A percentile compares a stretch with the other conserved stretches of the same genome.
These are phyloP conservation scores for Bungarus multicinctus DNA, from an alignment of 2,113 vertebrate genomes.

Conservation along the genomic window DNA sequence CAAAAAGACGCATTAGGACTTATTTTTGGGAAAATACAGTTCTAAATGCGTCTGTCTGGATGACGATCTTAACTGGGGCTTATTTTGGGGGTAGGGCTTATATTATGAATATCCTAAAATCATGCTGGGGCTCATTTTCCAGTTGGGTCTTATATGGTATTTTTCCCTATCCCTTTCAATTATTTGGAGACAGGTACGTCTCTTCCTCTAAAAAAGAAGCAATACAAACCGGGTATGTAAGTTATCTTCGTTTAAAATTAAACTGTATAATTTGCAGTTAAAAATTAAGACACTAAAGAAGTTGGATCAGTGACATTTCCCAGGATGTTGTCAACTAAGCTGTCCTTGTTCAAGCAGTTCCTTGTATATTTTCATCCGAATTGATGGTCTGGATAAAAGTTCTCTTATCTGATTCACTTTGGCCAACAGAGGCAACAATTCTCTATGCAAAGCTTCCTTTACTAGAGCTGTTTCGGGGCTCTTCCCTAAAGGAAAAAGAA, in stretches of 20 bases:
- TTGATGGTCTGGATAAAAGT: slow-evolving; percentile 73
- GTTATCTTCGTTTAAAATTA: slow-evolving; percentile 23
- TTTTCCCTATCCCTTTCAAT: slow-evolving; percentile 13
- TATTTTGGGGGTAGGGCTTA: no score
- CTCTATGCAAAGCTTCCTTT: slow-evolving; percentile 73
- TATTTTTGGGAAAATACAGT: no score
- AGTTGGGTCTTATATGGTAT: neutral
- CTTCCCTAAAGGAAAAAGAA: slow-evolving; percentile 72
- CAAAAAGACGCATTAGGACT: no score
- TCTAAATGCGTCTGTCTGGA: no score
- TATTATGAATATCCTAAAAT: no score
- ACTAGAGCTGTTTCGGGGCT: slow-evolving; percentile 68
- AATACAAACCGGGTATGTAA: slow-evolving; percentile 38
- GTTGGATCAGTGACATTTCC: slow-evolving; percentile 37
- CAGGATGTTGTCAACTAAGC: slow-evolving; percentile 39
- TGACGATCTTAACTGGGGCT: no score
- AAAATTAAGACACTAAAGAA: slow-evolving; percentile 39
- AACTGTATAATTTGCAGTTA: neutral
- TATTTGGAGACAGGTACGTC: neutral
- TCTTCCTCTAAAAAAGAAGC: neutral
- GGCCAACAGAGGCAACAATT: slow-evolving; percentile 68
- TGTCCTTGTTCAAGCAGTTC: slow-evolving; percentile 72
- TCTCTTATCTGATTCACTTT: slow-evolving; percentile 75
- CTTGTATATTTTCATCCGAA: slow-evolving; percentile 71
- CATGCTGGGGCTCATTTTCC: no score